Evolutionary conservation across 2,888 invertebrate species (phyloP).

Genomic region (Melanophora roralis): DNA sequence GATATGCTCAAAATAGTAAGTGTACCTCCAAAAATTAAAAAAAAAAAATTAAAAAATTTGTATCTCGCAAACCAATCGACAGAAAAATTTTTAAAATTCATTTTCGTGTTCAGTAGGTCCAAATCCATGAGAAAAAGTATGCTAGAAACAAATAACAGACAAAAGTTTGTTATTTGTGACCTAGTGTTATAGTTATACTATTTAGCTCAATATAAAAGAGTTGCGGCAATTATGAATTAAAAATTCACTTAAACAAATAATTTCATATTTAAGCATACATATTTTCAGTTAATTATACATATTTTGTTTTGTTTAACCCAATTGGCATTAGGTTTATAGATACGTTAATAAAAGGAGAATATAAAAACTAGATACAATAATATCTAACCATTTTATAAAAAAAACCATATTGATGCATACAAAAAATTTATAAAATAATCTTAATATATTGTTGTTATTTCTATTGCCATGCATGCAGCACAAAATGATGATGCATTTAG

Average conservation of each 20-base stretch:
- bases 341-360: neutral
- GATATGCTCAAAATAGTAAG: no score
- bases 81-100: no score
- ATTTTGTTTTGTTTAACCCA: slow-evolving; percentile 44
- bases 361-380: neutral
- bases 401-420: slow-evolving; percentile 49
- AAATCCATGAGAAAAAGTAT: no score
- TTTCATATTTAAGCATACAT: neutral
- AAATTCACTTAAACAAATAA: neutral
- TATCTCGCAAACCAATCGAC: no score
- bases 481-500: neutral
- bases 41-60: no score
- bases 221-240: neutral
- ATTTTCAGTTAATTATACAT: neutral
- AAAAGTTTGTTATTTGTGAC: no score
- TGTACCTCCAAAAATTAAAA: no score
- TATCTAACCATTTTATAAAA: slow-evolving; percentile 30
- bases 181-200: no score
- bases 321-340: slow-evolving; percentile 55
- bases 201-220: no score
- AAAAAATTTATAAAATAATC: slow-evolving; percentile 8
- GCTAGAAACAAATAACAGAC: no score
- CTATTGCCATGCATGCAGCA: slow-evolving; percentile 36
- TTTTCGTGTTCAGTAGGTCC: no score
- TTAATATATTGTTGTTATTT: slow-evolving; percentile 39